Evolutionary conservation across 53 echinoderm and acorn worm species (phyloP), one percentile per base, ranked within the genome.

Genomic region (Mesocentrotus franciscanus): DNA sequence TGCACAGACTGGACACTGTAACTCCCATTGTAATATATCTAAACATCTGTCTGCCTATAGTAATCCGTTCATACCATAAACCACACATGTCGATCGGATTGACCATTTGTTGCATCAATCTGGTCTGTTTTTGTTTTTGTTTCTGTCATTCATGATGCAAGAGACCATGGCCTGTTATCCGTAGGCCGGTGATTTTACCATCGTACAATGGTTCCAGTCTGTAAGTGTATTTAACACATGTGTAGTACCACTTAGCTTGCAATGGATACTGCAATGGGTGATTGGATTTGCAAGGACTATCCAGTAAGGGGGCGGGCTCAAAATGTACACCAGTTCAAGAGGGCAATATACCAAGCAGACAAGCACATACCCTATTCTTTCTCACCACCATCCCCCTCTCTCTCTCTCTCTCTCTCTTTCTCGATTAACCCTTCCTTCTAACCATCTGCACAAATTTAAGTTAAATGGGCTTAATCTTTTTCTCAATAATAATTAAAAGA

Each of bases 101-200:
- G 81, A 42, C 36, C 81, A 81, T 81, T 81, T 81, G 81, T 81
- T 81, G 81, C 81, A 35, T 42, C 81, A 42, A 81, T 81, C 22
- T 9, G 22, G 9, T 22, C 20, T 81, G 81, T 81, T 81, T 81
- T 81, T 81, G 81, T 79, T 79, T 79, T 36, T 39, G 81, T 81
- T 81, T 81, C 81, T 42, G 42, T 81, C 20, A 33, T 81, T 27
- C 36, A 1, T 8, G 36, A 39, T 8, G 33, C 34, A 39, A 42
- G 12, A 81, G 18, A 39, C 20, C 8, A 17, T 27, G 6, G 76
- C 76, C 27, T 1, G 18, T 81, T 20, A 39, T 17, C 6, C 8
- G 8, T 9, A 81, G 81, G 22, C 12, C 17, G 12, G 36, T 42
- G 42, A 81, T 81, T 81, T 36, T 81, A 42, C 42, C 4, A 64